These are phyloP conservation scores for Channa maculata DNA, from an alignment of 2,113 vertebrate genomes.

Conservation along the genomic window DNA sequence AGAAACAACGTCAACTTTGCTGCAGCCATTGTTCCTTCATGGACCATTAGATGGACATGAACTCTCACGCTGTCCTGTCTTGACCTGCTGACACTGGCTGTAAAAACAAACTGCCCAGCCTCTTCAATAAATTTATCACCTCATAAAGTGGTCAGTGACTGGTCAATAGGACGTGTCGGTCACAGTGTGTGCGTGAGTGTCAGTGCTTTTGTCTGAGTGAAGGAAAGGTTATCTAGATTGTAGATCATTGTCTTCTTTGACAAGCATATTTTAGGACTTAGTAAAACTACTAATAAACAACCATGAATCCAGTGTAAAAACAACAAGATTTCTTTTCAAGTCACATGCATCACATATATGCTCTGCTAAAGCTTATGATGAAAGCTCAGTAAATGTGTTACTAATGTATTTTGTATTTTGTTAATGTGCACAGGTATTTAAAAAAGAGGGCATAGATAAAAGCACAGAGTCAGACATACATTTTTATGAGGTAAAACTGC, in stretches of 20 bases:
- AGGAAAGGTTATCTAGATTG: slow-evolving; percentile 19
- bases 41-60: slow-evolving; percentile 86
- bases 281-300: too few species aligned
- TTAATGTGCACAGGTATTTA: too few species aligned
- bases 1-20: slow-evolving; percentile 64
- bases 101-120: slow-evolving; percentile 83
- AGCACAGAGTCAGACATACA: too few species aligned
- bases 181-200: slow-evolving; percentile 27
- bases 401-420: too few species aligned
- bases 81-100: slow-evolving; percentile 79
- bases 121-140: slow-evolving; percentile 85
- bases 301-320: too few species aligned
- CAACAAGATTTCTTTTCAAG: too few species aligned
- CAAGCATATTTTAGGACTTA: not conserved
- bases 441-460: too few species aligned
- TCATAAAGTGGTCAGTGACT: slow-evolving; percentile 82
- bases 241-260: slow-evolving; percentile 16
- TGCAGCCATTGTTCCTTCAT: slow-evolving; percentile 78
- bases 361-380: too few species aligned
- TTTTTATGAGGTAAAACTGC: too few species aligned
- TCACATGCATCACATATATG: too few species aligned
- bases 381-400: too few species aligned
- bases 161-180: slow-evolving; percentile 74
- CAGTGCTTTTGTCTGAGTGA: slow-evolving; percentile 31
- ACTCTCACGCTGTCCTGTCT: slow-evolving; percentile 81